A percentile compares a stretch with the other conserved stretches of the same genome.
phyloP scores from a whole-genome alignment of 1,140 invertebrate genomes.

The Drosophila guanche region DNA sequence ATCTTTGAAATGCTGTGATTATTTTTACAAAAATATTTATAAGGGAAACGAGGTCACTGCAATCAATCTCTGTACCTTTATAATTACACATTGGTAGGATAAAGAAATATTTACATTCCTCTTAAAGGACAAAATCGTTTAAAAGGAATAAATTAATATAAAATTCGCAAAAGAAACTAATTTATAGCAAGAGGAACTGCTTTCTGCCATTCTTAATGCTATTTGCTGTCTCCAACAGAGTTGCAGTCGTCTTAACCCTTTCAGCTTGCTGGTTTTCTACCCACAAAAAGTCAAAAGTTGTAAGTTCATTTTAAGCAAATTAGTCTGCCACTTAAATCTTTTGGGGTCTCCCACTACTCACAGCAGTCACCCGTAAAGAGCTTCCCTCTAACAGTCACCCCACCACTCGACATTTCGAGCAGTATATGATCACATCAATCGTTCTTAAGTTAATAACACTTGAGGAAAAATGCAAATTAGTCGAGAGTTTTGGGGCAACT shows the following conservation, averaged over 20 bases:
- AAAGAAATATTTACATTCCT: slow-evolving; percentile 6
- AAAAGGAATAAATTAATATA: background rate
- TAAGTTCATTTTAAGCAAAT: slow-evolving; percentile 16
- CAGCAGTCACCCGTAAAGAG: too few species aligned
- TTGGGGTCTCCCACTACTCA: background rate
- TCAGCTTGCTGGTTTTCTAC: background rate
- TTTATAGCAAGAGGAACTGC: background rate
- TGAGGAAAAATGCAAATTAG: slow-evolving; percentile 55
- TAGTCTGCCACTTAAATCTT: slow-evolving; percentile 4
- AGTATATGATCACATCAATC: slow-evolving; percentile 29
- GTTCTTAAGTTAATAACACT: slow-evolving; percentile 21
- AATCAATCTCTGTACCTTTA: slow-evolving; percentile 15
- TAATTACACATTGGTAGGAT: slow-evolving; percentile 5
- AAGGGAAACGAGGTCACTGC: slow-evolving; percentile 25
- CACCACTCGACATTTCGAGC: too few species aligned
- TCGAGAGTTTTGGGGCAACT: slow-evolving; percentile 6
- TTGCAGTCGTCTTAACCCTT: too few species aligned
- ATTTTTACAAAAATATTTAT: slow-evolving; percentile 7
- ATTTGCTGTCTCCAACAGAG: too few species aligned
- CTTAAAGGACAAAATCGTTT: background rate
- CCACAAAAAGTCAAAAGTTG: background rate
- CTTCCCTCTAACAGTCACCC: background rate
- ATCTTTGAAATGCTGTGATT: slow-evolving; percentile 34
- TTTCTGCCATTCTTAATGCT: too few species aligned
- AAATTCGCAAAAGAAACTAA: background rate